phyloP scores from a whole-genome alignment of 1,140 invertebrate genomes.

The Brachionus sp. region DNA sequence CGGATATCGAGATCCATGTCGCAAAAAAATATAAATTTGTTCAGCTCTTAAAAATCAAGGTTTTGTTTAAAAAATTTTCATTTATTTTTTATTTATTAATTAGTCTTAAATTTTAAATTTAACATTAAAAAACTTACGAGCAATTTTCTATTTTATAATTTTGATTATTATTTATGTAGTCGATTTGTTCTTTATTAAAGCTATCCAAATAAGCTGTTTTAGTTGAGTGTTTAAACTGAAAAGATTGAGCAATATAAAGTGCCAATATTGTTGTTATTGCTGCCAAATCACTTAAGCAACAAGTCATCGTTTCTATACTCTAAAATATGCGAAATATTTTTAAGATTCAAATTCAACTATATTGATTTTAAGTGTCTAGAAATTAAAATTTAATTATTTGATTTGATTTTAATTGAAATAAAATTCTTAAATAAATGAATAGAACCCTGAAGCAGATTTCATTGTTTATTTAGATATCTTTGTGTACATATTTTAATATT shows the following conservation, averaged over 20 bases:
- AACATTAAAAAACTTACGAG: not conserved
- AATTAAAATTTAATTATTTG: not conserved
- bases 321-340: not conserved
- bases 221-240: conserved; percentile 27
- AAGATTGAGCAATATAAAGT: not conserved
- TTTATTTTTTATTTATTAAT: not conserved
- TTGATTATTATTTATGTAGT: conserved; percentile 14
- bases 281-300: conserved; percentile 4
- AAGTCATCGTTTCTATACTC: conserved; percentile 18
- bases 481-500: not conserved
- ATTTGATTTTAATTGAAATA: not conserved
- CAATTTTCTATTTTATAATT: conserved; percentile 41
- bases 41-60: conserved; percentile 4
- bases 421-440: not conserved
- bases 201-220: conserved; percentile 45
- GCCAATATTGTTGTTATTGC: not conserved
- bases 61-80: not conserved
- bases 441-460: not conserved
- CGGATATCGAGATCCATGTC: conserved; percentile 42
- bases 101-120: not conserved
- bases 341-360: not conserved
- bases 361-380: conserved; percentile 27
- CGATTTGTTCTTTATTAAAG: conserved; percentile 32
- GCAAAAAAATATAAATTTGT: conserved; percentile 26
- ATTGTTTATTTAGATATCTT: not conserved